Evolutionary conservation across 2,888 invertebrate genomes (phyloP).

Genomic region (Coremacera marginata): DNA sequence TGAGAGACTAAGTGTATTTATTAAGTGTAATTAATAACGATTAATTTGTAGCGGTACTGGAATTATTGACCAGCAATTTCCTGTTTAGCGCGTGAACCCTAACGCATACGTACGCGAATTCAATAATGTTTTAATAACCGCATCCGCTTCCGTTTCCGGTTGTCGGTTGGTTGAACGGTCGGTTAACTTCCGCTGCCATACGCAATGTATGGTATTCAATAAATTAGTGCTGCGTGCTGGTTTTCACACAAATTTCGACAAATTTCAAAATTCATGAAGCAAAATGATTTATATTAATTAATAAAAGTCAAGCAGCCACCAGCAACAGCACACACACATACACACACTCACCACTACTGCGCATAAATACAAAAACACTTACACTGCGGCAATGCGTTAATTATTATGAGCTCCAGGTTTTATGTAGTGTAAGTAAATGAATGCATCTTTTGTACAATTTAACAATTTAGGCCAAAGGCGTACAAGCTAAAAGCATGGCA

Average conservation of each 20-base stretch:
- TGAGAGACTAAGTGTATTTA: too few species aligned
- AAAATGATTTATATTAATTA: constrained; percentile 20
- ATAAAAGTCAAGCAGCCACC: not conserved
- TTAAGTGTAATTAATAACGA: too few species aligned
- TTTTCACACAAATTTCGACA: constrained; percentile 18
- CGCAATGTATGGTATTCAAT: not conserved
- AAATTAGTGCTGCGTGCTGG: constrained; percentile 7
- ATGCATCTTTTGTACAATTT: not conserved
- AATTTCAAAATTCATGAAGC: constrained; percentile 15
- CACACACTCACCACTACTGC: not conserved
- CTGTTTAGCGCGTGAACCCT: not conserved
- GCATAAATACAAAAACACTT: too few species aligned
- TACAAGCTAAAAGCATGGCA: not conserved
- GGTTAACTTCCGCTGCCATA: not conserved
- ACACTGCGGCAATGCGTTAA: too few species aligned
- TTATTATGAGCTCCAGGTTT: too few species aligned
- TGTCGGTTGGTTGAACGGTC: not conserved
- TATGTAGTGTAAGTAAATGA: too few species aligned
- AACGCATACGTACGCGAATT: not conserved
- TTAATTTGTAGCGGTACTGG: too few species aligned
- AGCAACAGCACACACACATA: not conserved
- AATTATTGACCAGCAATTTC: too few species aligned
- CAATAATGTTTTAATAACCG: constrained; percentile 16
- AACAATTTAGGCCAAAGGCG: not conserved
- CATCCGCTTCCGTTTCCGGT: constrained; percentile 27